Base-by-base conservation (phyloP, 2,113 vertebrate genomes). In the Thamnophis sirtalis region DNA sequence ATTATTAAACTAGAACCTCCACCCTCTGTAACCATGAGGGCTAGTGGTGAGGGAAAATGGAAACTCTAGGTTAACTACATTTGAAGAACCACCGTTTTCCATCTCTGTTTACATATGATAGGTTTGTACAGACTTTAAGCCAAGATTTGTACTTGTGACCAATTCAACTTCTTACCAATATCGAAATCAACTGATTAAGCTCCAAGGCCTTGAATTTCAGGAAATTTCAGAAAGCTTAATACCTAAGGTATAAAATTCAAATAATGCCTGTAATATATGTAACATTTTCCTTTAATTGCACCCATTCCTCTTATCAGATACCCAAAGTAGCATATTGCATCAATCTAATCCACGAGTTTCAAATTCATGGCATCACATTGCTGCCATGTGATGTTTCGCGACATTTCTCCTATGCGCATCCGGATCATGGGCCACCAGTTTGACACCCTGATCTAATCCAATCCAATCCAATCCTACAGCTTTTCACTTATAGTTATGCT, bases 301-400 rank as follows among this genome's bases (percentile, higher is more conserved):
- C 15, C n/a, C 7, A 17, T 73, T 73, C 68, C 68, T 73, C 5
- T 6, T 73, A 73, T 73, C 15, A 33, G 63, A 13, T 17, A 33
- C 68, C n/a, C 15, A 33, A 13, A 2, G n/a, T 73, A 73, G n/a
- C 13, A 73, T n/a, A 33, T 73, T 33, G n/a, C 13, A 73, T 33
- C n/a, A 73, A 73, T 73, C 5, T 68, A 68, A 68, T n/a, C 13
- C 55, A 56, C 8, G 6, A 6, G 21, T 56, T 21, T 56, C 21
- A 56, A 56, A 56, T 21, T 56, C 21, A 2, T 0, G 21, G 21
- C 6, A 0, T 56, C 21, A 56, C 21, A 0, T 56, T 56, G 21
- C 55, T 6, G 2, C 22, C 55, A 56, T 0, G 6, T 56, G 55
- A 56, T 0, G 0, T 56, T 22, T 56, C 55, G 22, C 21, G 0